Percentiles rank a stretch among this genome's conserved stretches.
These are phyloP conservation scores for Sarcophaga peregrina DNA, from an alignment of 1,140 invertebrate species.

Conservation along the genomic window DNA sequence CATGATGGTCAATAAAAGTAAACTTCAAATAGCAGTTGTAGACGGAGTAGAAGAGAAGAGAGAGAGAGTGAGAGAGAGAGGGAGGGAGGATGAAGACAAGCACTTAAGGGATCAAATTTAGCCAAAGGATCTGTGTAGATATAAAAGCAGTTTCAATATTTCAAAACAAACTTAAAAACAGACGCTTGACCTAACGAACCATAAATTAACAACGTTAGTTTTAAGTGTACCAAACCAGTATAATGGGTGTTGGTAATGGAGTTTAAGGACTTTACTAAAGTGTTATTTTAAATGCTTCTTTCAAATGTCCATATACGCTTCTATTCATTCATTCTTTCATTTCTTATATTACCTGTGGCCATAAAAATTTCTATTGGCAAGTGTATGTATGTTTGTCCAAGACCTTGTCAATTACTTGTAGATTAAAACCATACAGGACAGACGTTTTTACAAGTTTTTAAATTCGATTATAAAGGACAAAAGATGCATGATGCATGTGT, in stretches of 20 bases:
- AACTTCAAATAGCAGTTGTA: neutral
- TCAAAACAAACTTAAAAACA: slow-evolving; percentile 26
- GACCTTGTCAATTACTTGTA: neutral
- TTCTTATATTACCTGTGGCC: slow-evolving; percentile 6
- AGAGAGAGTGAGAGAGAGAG: neutral
- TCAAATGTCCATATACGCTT: too few relatives aligned
- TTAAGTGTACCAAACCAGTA: slow-evolving; percentile 24
- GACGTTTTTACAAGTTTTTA: slow-evolving; percentile 6
- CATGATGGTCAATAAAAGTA: slow-evolving; percentile 30
- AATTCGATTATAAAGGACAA: slow-evolving; percentile 40
- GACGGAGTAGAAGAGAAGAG: neutral
- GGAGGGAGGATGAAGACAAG: neutral
- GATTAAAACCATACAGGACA: neutral
- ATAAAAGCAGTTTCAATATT: neutral
- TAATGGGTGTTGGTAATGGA: neutral
- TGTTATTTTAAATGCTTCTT: neutral
- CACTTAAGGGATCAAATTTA: slow-evolving; percentile 30
- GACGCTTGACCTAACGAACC: slow-evolving; percentile 47
- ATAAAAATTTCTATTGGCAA: slow-evolving; percentile 20
- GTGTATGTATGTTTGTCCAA: too few relatives aligned
- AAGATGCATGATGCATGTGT: neutral
- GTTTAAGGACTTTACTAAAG: slow-evolving; percentile 8
- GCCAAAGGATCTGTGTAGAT: neutral
- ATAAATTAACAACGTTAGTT: slow-evolving; percentile 45
- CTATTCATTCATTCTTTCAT: neutral